Evolutionary conservation across 2,797 vertebrate species (phyloP).

Genomic region (Alexandromys oeconomus): DNA sequence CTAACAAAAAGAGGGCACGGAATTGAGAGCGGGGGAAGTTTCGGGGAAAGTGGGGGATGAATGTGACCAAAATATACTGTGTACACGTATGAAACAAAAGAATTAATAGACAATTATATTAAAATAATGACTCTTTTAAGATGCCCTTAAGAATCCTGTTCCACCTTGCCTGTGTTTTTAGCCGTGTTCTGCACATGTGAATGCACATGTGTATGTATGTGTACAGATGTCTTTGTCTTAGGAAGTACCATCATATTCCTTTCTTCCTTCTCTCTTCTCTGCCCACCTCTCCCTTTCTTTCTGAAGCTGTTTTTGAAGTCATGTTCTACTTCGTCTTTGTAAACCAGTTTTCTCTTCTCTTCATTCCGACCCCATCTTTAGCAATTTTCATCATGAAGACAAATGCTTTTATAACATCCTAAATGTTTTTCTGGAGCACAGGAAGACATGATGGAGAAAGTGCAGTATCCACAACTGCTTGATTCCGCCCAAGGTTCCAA

Average conservation of each 20-base stretch:
- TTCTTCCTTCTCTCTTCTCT: not conserved
- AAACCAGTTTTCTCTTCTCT: not conserved
- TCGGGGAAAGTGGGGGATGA: not conserved
- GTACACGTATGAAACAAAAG: not conserved
- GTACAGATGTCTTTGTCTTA: not conserved
- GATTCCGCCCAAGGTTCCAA: not conserved
- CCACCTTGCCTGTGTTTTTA: not conserved
- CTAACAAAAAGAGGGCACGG: not conserved
- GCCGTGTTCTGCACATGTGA: not conserved
- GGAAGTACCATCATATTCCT: not conserved
- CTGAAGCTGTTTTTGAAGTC: not conserved
- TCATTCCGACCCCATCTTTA: not conserved
- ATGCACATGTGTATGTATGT: not conserved
- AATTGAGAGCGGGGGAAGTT: not conserved
- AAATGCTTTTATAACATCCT: not conserved
- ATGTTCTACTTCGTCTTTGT: not conserved
- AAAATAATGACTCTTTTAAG: not conserved
- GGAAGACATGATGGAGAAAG: not conserved
- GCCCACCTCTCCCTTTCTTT: not conserved
- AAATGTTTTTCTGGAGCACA: not conserved
- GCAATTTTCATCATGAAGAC: not conserved
- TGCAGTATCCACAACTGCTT: fast-evolving
- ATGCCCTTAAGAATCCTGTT: not conserved
- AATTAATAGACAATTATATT: not conserved
- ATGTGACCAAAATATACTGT: not conserved